These are phyloP conservation scores for Chrysaora quinquecirrha DNA, from an alignment of 30 jellyfish, hydroid and myxozoan genomes.

Conservation along the genomic window DNA sequence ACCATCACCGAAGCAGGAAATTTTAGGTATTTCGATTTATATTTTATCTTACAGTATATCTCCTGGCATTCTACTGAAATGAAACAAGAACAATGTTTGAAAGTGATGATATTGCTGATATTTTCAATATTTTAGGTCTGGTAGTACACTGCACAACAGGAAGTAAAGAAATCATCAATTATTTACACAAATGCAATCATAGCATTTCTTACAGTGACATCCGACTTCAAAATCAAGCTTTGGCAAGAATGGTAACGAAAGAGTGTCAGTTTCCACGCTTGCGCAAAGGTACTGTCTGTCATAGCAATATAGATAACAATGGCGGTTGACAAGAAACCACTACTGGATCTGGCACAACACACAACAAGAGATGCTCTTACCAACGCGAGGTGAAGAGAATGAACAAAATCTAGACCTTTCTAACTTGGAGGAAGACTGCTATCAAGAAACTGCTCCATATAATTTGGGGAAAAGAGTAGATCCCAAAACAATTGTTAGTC, in stretches of 20 bases:
- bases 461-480: constrained; percentile 30
- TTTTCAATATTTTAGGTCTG: constrained; percentile 14
- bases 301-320: constrained; percentile 41
- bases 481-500: constrained; percentile 5
- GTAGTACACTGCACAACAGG: constrained; percentile 38
- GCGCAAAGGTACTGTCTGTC: constrained; percentile 26
- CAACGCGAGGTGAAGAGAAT: constrained; percentile 1
- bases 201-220: constrained; percentile 23
- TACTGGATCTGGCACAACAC: constrained; percentile 50
- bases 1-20: constrained; percentile 41
- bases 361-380: background rate
- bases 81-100: too few species aligned
- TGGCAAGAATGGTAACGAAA: constrained; percentile 23
- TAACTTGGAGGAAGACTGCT: background rate
- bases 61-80: too few species aligned
- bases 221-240: constrained; percentile 35
- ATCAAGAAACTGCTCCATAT: constrained; percentile 19
- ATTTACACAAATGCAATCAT: constrained; percentile 27
- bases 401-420: background rate
- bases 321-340: constrained; percentile 31
- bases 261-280: constrained; percentile 10
- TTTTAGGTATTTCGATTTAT: constrained; percentile 12
- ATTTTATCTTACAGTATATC: background rate
- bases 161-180: constrained; percentile 3
- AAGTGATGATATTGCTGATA: too few species aligned